Evolutionary conservation across 2,797 vertebrate genomes (phyloP).

Genomic region (Enteromius anoplus): DNA sequence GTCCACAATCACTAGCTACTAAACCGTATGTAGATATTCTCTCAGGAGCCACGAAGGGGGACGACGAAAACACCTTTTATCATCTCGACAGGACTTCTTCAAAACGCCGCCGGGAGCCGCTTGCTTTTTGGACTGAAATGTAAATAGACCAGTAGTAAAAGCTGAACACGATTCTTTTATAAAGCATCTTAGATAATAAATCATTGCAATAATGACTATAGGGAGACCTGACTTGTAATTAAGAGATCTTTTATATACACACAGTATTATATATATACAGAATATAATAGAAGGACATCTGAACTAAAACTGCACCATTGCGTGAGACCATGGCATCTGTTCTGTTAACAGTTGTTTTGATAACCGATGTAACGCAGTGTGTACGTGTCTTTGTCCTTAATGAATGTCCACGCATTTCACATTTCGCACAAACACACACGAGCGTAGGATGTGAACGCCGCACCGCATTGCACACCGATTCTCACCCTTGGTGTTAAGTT

Average conservation of each 20-base stretch:
- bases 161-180: constrained; percentile 93
- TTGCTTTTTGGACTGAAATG: constrained; percentile 93
- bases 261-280: constrained; percentile 79
- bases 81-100: neutral
- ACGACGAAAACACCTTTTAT: neutral
- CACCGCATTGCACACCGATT: constrained; percentile 22
- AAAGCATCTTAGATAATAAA: constrained; percentile 96
- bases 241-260: constrained; percentile 81
- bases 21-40: constrained; percentile 45
- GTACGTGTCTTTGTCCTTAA: constrained; percentile 82
- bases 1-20: constrained; percentile 52
- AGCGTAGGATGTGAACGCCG: constrained; percentile 7
- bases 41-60: constrained; percentile 40
- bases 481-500: constrained; percentile 76
- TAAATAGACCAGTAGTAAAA: constrained; percentile 92
- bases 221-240: constrained; percentile 94
- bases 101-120: neutral
- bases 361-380: constrained; percentile 77
- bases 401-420: constrained; percentile 75
- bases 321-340: constrained; percentile 84
- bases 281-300: constrained; percentile 73
- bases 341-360: constrained; percentile 78
- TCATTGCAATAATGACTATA: constrained; percentile 99
- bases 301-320: constrained; percentile 85
- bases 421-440: constrained; percentile 37